Evolutionary conservation across 2,113 vertebrate species (phyloP).

Genomic region (Ranitomeya variabilis): DNA sequence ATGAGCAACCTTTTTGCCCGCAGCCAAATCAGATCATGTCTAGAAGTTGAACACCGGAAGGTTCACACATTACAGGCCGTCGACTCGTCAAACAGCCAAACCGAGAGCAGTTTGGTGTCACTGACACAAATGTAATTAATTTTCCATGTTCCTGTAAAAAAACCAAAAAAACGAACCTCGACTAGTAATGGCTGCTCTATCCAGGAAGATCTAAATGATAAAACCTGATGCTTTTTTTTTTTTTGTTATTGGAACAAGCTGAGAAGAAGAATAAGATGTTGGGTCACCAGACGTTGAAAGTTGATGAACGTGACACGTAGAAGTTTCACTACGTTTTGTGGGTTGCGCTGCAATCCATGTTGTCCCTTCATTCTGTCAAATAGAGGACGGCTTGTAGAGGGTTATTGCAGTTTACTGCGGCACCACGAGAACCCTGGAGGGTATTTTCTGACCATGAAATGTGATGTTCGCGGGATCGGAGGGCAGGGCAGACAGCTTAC

Average conservation of each 20-base stretch:
- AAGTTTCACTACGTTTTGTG: not conserved
- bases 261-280: not conserved
- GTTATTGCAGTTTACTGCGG: conserved; percentile 1
- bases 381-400: not conserved
- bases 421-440: not conserved
- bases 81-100: not conserved
- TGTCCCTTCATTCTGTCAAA: not conserved
- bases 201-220: not conserved
- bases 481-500: not conserved
- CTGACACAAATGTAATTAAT: conserved; percentile 37
- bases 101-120: not conserved
- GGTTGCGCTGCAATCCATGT: not conserved
- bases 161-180: not conserved
- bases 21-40: not conserved
- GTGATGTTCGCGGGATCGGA: not conserved
- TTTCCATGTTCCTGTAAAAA: conserved; percentile 25
- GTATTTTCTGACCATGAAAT: conserved; percentile 12
- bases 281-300: not conserved
- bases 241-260: not conserved
- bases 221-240: not conserved
- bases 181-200: not conserved
- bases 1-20: not conserved
- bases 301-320: not conserved
- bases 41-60: not conserved
- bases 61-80: not conserved